Evolutionary conservation across 2,797 vertebrate genomes (phyloP).

Genomic region (Acropternis orthonyx): DNA sequence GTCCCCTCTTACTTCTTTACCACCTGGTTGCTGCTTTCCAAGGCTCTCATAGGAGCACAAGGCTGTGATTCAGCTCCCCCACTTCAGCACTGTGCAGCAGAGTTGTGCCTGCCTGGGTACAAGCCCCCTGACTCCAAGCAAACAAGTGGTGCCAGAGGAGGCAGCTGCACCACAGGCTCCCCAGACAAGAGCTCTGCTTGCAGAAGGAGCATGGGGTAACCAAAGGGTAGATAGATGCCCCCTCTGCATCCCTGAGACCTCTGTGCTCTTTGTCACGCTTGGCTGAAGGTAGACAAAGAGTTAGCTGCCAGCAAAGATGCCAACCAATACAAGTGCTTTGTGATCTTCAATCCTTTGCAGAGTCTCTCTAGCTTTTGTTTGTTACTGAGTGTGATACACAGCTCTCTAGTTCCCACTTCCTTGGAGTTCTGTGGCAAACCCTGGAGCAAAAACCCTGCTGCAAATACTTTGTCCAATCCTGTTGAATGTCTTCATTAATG

Average conservation of each 20-base stretch:
- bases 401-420: neutral
- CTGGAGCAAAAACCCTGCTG: neutral
- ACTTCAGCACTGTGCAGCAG: accelerated
- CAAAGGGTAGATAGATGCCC: neutral
- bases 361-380: neutral
- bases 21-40: neutral
- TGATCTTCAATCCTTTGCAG: neutral
- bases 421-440: neutral
- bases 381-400: neutral
- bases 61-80: neutral
- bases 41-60: accelerated
- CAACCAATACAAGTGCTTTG: neutral
- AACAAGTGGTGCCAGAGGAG: neutral
- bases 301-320: neutral
- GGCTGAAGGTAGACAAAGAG: neutral
- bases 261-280: neutral
- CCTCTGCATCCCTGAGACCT: neutral
- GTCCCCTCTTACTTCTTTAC: neutral
- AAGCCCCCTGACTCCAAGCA: neutral
- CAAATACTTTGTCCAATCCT: neutral
- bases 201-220: neutral
- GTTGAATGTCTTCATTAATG: neutral
- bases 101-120: neutral
- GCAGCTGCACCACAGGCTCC: neutral
- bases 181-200: neutral